phyloP scores from a whole-genome alignment of 2,888 invertebrate genomes.

The Acronicta leporina region DNA sequence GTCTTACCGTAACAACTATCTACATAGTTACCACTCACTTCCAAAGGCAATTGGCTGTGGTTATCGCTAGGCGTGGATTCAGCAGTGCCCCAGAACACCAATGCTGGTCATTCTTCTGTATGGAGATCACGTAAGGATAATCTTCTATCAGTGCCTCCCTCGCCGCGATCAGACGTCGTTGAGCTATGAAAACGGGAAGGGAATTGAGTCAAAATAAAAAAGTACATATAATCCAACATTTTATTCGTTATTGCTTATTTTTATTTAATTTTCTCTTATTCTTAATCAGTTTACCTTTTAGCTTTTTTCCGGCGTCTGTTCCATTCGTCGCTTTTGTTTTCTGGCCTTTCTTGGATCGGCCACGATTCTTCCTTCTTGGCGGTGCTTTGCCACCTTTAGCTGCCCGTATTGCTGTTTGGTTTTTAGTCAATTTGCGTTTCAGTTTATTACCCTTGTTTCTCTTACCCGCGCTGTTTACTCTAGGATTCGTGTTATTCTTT shows the following conservation, averaged over 20 bases:
- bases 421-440: not conserved
- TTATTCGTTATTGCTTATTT: constrained; percentile 39
- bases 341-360: constrained; percentile 8
- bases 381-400: not conserved
- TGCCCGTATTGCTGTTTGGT: not conserved
- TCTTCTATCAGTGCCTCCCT: constrained; percentile 75
- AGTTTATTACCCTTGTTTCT: constrained; percentile 8
- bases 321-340: constrained; percentile 17
- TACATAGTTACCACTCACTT: constrained; percentile 71
- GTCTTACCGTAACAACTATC: not conserved
- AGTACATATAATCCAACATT: constrained; percentile 38
- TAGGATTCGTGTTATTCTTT: not conserved
- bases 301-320: constrained; percentile 8
- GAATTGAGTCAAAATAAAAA: constrained; percentile 46
- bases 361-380: constrained; percentile 5
- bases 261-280: constrained; percentile 16
- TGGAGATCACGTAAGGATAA: constrained; percentile 81
- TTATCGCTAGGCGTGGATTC: constrained; percentile 76
- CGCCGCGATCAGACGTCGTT: constrained; percentile 74
- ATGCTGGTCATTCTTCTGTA: constrained; percentile 76
- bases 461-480: not conserved
- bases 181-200: constrained; percentile 53
- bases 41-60: constrained; percentile 85
- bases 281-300: constrained; percentile 46
- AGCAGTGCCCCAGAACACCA: constrained; percentile 83